Conservation (phyloP, 1,140 invertebrate genomes). For the Leptestheria dahalacensis region DNA sequence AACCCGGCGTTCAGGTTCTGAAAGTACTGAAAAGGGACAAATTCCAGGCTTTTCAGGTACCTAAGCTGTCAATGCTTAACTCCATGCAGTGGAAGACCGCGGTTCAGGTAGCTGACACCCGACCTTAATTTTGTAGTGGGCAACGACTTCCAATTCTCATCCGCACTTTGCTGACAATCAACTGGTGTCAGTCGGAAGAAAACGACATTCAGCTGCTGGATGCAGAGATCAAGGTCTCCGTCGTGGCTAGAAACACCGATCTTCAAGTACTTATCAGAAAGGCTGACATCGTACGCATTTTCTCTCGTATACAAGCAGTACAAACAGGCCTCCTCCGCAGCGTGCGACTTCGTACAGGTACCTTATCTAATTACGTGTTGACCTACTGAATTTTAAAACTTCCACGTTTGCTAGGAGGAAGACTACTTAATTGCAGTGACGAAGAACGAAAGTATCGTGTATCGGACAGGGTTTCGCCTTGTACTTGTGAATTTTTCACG, state of each 20-base stretch:
- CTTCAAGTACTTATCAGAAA: neutral
- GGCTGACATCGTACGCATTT: neutral
- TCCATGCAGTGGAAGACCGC: too few relatives aligned
- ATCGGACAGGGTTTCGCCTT: neutral
- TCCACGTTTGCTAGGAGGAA: neutral
- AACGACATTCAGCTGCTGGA: neutral
- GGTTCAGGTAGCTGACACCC: too few relatives aligned
- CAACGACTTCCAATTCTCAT: neutral
- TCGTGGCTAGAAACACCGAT: neutral
- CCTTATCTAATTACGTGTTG: neutral
- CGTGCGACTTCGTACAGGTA: neutral
- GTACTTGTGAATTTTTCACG: neutral
- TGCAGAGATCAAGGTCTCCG: neutral
- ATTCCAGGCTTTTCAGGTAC: too few relatives aligned
- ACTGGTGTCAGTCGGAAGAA: neutral
- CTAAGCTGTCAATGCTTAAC: too few relatives aligned
- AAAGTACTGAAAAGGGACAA: too few relatives aligned
- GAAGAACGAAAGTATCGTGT: neutral
- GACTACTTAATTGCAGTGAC: neutral
- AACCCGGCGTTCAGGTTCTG: too few relatives aligned
- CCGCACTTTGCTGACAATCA: neutral
- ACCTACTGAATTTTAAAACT: neutral
- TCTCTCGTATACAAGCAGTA: neutral
- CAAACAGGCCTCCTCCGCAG: neutral
- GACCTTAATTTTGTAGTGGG: too few relatives aligned